phyloP scores from a whole-genome alignment of 2,113 vertebrate species.

The Clarias macrocephalus region DNA sequence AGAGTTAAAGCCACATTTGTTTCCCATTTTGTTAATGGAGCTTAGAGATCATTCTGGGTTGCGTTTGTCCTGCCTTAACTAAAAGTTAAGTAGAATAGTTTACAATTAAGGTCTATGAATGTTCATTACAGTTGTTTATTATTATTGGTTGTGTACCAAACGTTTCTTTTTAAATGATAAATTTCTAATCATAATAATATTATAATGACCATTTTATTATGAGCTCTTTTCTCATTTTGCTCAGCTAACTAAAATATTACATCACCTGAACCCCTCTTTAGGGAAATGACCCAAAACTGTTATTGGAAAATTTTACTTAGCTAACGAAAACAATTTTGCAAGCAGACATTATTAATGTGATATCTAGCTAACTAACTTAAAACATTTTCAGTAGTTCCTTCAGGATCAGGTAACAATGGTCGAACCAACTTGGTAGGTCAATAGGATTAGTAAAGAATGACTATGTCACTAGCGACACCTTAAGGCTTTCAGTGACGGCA shows the following conservation, averaged over 20 bases:
- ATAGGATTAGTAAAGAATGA: neutral
- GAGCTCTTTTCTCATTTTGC: neutral
- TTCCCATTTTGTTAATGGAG: constrained; percentile 1
- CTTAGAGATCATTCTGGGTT: neutral
- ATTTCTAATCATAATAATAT: neutral
- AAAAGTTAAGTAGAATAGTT: neutral
- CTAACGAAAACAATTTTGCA: neutral
- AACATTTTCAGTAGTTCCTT: neutral
- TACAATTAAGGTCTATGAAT: neutral
- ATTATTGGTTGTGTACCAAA: neutral
- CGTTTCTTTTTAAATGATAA: neutral
- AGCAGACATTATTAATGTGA: neutral
- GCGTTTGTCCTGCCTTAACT: neutral
- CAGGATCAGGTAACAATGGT: neutral
- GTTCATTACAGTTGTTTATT: neutral
- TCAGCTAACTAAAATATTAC: neutral
- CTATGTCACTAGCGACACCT: too few relatives aligned
- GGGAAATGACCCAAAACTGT: neutral
- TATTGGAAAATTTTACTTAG: neutral
- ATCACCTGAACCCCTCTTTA: neutral
- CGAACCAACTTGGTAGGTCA: neutral
- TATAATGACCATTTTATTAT: neutral
- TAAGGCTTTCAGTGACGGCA: too few relatives aligned
- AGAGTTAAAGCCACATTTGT: neutral
- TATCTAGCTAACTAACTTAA: neutral